Percentiles rank a stretch among this genome's conserved stretches.
phyloP scores from a whole-genome alignment of 2,113 vertebrate genomes.

The Fulica atra region DNA sequence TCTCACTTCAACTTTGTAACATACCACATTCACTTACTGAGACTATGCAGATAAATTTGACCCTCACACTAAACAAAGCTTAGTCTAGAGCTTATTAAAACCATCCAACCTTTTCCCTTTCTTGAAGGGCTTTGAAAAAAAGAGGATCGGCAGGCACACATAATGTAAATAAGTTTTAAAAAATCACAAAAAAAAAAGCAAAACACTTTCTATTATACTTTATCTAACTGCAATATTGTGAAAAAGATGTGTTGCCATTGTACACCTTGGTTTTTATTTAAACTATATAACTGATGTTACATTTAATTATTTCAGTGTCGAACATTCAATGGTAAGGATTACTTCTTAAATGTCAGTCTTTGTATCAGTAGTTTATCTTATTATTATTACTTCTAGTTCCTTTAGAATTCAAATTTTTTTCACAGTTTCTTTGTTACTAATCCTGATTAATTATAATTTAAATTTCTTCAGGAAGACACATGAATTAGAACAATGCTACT shows the following conservation, averaged over 20 bases:
- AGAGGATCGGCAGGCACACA: rapidly evolving
- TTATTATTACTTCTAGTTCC: background rate
- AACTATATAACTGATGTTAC: background rate
- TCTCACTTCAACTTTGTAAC: background rate
- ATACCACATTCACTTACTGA: background rate
- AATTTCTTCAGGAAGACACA: background rate
- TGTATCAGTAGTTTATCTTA: background rate
- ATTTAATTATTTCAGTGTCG: background rate
- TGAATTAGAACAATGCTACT: background rate
- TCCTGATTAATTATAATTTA: background rate
- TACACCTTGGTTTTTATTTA: background rate
- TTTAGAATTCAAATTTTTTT: background rate
- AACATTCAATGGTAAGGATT: background rate
- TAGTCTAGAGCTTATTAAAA: background rate
- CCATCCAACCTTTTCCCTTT: background rate
- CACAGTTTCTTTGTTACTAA: background rate
- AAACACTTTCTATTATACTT: background rate
- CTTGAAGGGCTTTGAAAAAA: background rate
- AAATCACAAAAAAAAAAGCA: too few species aligned
- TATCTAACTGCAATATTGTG: background rate
- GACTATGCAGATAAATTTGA: background rate
- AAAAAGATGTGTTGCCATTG: background rate
- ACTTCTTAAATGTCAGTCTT: constrained; percentile 11
- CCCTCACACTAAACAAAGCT: background rate
- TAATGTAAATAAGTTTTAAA: background rate